Evolutionary conservation across 2,888 invertebrate genomes (phyloP).

Genomic region (Iphiclides podalirius): DNA sequence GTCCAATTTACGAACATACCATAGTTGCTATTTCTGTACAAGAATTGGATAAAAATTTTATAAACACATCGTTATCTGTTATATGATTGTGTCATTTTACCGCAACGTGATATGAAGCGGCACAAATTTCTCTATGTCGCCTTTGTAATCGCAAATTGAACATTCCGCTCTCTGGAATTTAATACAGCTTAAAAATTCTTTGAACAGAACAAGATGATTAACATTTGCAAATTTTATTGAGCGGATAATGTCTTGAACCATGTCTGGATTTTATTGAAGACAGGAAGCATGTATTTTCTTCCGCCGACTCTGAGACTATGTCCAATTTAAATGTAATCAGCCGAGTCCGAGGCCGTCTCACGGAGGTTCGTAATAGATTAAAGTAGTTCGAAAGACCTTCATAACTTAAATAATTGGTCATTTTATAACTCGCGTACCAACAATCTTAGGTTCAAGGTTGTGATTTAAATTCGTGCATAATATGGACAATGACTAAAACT

Average conservation of each 20-base stretch:
- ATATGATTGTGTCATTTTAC: no score
- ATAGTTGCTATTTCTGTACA: no score
- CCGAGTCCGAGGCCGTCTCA: constrained; percentile 28
- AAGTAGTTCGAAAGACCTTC: constrained; percentile 44
- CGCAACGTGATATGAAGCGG: no score
- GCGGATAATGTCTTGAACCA: constrained; percentile 50
- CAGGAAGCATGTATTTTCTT: constrained; percentile 60
- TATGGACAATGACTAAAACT: no score
- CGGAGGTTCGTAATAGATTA: constrained; percentile 42
- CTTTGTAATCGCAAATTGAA: no score
- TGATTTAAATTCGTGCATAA: background rate
- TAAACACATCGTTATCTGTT: no score
- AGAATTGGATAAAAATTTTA: no score
- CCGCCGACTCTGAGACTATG: constrained; percentile 36
- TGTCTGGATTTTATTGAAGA: constrained; percentile 46
- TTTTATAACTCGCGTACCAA: constrained; percentile 25
- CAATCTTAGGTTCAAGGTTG: constrained; percentile 6
- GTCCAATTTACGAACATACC: no score
- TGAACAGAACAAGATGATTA: background rate
- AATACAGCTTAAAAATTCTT: background rate
- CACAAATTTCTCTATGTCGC: no score
- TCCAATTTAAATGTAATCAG: constrained; percentile 32
- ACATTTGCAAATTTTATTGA: constrained; percentile 37
- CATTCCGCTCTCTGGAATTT: background rate
- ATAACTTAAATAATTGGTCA: constrained; percentile 30